Base-by-base conservation (phyloP, 2,888 invertebrate species). In the Sphaerophoria rueppellii region DNA sequence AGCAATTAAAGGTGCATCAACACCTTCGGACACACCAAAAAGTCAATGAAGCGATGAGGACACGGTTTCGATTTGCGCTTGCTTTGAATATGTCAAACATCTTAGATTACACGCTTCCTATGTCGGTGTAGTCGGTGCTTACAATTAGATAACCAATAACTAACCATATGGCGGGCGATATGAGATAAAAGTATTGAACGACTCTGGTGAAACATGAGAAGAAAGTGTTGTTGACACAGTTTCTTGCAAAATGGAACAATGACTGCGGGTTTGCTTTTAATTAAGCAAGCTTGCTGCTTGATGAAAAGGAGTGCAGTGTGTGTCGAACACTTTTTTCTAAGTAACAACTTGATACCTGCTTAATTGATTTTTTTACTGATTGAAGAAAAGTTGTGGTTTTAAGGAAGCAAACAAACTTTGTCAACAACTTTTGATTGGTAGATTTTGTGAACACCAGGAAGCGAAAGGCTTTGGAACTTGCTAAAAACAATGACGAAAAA, bases 31-130 rank as follows among this genome's bases (percentile, higher is more conserved):
- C 24, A 24, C 24, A 48, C 7, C 9, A 12, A 4, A 9, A 9
- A 46, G 32, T 46, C 61, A 34, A 61, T 61, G 46, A 65, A 37
- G 50, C 50, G 50, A 37, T 50, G 34, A 50, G 50, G 50, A 50
- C 50, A 16, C 11, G 50, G 35, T 16, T 50, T 63, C n/a, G 37
- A 50, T 50, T 50, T 34, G 37, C 11, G 14, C 48, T 52, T 32
- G 58, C 58, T 65, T 65, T 65, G 65, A 65, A 65, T 65, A 50
- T 32, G 50, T 65, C 65, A 50, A 50, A 65, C 35, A 65, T 65
- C 35, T 65, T 50, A 35, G 35, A 65, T 65, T 65, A 16, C 65
- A 65, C 24, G 24, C 37, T 50, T 65, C 65, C 35, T 65, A 50
- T 65, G 65, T 65, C 65, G 65, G 65, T 24, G 24, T 24, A 24